Percentiles rank a stretch among this genome's conserved stretches.
These are phyloP conservation scores for Apostichopus japonicus DNA, from an alignment of 35 echinoderm and acorn worm species.

Conservation along the genomic window DNA sequence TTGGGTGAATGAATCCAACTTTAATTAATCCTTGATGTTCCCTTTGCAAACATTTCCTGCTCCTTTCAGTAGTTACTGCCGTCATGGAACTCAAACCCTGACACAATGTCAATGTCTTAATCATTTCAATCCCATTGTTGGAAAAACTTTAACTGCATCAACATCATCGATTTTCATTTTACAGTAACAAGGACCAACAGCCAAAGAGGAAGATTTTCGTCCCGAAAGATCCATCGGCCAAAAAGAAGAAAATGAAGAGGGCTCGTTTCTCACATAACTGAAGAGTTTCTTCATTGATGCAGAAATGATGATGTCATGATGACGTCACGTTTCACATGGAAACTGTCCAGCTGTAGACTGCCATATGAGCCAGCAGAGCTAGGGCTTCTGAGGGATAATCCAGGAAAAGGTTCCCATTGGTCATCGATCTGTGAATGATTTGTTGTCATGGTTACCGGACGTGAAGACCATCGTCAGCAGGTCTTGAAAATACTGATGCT, in stretches of 20 bases:
- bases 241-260: slow-evolving; percentile 16
- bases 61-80: too few species aligned
- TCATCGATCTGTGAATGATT: slow-evolving; percentile 50
- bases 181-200: slow-evolving; percentile 2
- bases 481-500: slow-evolving; percentile 52
- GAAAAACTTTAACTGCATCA: too few species aligned
- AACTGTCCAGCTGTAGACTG: too few species aligned
- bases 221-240: slow-evolving; percentile 23
- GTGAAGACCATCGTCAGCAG: slow-evolving; percentile 8
- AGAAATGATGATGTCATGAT: background rate
- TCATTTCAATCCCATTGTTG: too few species aligned
- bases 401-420: background rate
- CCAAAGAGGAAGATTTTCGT: background rate
- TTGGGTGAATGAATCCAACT: too few species aligned
- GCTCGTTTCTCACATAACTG: slow-evolving; percentile 15
- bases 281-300: background rate
- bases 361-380: too few species aligned
- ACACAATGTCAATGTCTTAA: too few species aligned
- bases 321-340: too few species aligned
- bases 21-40: too few species aligned
- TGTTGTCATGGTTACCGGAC: slow-evolving; percentile 1
- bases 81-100: too few species aligned
- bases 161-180: background rate
- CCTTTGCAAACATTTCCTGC: too few species aligned
- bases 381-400: too few species aligned